These are phyloP conservation scores for Poeciliopsis retropinna DNA, from an alignment of 2,113 vertebrate genomes.

Conservation along the genomic window DNA sequence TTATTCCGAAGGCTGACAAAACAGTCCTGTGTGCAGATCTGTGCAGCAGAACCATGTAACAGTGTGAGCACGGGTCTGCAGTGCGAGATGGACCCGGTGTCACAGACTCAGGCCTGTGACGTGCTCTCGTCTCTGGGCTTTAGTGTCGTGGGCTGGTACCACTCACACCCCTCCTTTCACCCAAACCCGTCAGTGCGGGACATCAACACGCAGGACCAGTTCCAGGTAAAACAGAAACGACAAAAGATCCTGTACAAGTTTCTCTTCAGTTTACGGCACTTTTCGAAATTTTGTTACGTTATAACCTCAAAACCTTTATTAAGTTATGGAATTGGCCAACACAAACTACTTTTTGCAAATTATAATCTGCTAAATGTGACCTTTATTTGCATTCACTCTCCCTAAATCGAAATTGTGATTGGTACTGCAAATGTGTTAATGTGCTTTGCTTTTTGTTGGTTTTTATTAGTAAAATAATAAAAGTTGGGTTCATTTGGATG, in stretches of 20 bases:
- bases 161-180: constrained; percentile 95
- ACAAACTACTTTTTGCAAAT: too few relatives aligned
- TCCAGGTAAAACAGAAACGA: constrained; percentile 83
- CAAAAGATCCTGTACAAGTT: neutral
- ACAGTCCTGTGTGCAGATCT: constrained; percentile 78
- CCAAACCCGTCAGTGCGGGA: constrained; percentile 94
- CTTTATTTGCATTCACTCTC: too few relatives aligned
- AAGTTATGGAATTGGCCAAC: too few relatives aligned
- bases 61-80: constrained; percentile 96
- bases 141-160: constrained; percentile 95
- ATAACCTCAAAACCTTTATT: too few relatives aligned
- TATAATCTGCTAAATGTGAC: too few relatives aligned
- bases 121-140: constrained; percentile 85
- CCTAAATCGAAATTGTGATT: too few relatives aligned
- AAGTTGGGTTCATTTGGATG: too few relatives aligned
- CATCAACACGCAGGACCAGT: constrained; percentile 96
- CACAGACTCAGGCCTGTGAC: constrained; percentile 95
- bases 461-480: too few relatives aligned
- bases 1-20: neutral
- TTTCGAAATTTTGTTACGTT: neutral
- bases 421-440: too few relatives aligned
- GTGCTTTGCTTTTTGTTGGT: too few relatives aligned
- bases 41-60: constrained; percentile 92
- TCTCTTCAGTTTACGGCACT: neutral
- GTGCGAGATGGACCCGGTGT: constrained; percentile 97